A percentile compares a stretch with the other conserved stretches of the same genome.
Conservation (phyloP, 2,797 vertebrate species). For the Podargus strigoides region DNA sequence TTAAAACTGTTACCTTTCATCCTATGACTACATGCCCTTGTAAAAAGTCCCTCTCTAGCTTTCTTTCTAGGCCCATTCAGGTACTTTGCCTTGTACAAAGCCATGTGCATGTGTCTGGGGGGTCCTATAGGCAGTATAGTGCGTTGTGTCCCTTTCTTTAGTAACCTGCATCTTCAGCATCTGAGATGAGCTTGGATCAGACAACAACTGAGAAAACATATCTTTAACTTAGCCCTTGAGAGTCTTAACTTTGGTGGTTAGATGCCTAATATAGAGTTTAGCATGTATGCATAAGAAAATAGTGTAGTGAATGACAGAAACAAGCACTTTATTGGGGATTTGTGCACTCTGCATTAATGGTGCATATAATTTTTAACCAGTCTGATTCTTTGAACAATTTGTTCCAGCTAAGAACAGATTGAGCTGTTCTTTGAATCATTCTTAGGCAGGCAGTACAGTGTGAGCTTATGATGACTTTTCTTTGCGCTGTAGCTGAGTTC, state of each 20-base stretch:
- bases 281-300: not conserved
- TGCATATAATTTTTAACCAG: conserved; percentile 40
- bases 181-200: not conserved
- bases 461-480: conserved; percentile 30
- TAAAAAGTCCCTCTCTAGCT: too few relatives aligned
- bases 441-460: conserved; percentile 37
- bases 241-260: not conserved
- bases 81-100: too few relatives aligned
- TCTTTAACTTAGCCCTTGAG: not conserved
- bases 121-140: not conserved
- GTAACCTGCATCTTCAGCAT: not conserved
- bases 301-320: not conserved
- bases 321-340: not conserved
- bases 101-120: not conserved
- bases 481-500: conserved; percentile 44
- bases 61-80: too few relatives aligned
- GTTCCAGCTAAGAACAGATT: conserved; percentile 68
- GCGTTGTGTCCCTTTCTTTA: not conserved
- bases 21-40: too few relatives aligned
- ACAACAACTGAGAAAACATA: not conserved
- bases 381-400: conserved; percentile 58
- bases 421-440: conserved; percentile 64
- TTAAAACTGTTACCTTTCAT: too few relatives aligned
- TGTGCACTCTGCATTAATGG: conserved; percentile 25
- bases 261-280: not conserved